Conservation (phyloP, 1,140 invertebrate genomes). For the Uloborus diversus region DNA sequence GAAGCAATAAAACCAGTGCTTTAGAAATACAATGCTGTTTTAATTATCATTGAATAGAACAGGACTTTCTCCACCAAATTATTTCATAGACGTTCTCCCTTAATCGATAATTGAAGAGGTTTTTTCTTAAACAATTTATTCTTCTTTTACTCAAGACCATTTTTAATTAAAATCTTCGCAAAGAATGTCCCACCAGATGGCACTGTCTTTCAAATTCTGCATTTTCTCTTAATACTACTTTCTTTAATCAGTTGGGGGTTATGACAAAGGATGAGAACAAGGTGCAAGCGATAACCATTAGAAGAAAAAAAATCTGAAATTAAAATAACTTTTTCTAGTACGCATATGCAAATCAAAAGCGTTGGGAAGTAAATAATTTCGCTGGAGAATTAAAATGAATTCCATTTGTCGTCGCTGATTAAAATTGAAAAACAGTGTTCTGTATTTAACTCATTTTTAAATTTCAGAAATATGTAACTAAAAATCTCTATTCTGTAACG, state of each 20-base stretch:
- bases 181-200: conserved; percentile 47
- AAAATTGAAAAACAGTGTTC: too few relatives aligned
- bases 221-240: conserved; percentile 36
- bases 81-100: neutral
- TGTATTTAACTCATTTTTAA: too few relatives aligned
- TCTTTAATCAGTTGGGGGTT: conserved; percentile 44
- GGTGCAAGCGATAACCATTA: neutral
- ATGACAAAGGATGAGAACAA: neutral
- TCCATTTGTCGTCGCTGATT: conserved; percentile 24
- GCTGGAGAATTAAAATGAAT: conserved; percentile 35
- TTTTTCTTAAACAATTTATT: conserved; percentile 24
- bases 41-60: neutral
- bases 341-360: conserved; percentile 45
- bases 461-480: too few relatives aligned
- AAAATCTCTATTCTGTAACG: too few relatives aligned
- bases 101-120: conserved; percentile 14
- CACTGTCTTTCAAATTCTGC: conserved; percentile 7
- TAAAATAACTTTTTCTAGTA: conserved; percentile 18
- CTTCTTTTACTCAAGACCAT: conserved; percentile 19
- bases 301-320: neutral
- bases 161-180: conserved; percentile 46
- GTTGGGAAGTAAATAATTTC: conserved; percentile 33
- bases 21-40: neutral
- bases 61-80: neutral
- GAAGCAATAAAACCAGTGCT: neutral